Base-by-base conservation (phyloP, 2,888 invertebrate genomes). In the Chirona hameri region DNA sequence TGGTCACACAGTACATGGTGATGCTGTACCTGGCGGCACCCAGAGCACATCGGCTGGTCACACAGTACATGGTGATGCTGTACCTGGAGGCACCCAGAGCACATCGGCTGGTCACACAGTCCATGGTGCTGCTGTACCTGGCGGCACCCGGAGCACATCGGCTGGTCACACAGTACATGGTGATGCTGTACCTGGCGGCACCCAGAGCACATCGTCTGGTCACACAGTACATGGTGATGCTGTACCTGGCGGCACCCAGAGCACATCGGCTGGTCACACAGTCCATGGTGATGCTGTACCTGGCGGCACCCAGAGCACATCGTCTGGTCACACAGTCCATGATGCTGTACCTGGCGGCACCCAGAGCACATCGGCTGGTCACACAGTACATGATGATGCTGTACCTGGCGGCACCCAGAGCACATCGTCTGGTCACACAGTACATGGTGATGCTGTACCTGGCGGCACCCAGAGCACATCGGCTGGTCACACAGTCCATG, bases 381-480 rank as follows among this genome's bases (percentile, higher is more conserved):
- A n/a, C n/a, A n/a, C n/a, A n/a, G n/a, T n/a, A n/a, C n/a, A n/a
- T n/a, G n/a, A 93, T 93, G 79, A 93, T 88, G 85, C 91, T 90
- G 86, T 93, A 93, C 84, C 93, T 93, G 86, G 55, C 86, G 84
- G 39, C 83, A n/a, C n/a, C n/a, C n/a, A 39, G 81, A 69, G 69
- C 39, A 39, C 39, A 7, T 39, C 39, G 39, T 2, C 39, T 39
- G 39, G 39, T 39, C n/a, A n/a, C n/a, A n/a, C n/a, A n/a, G n/a
- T n/a, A n/a, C n/a, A n/a, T n/a, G n/a, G n/a, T 93, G 79, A 93
- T 88, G 85, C 91, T 90, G 86, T 93, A 93, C 84, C 93, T 93
- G 86, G 55, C 86, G 84, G 39, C 83, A n/a, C n/a, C n/a, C n/a
- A 39, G 81, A 69, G 69, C 39, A 39, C 39, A 7, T 39, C 39